These are phyloP conservation scores for Octodon degus DNA, from an alignment of 2,113 vertebrate species.

Conservation along the genomic window DNA sequence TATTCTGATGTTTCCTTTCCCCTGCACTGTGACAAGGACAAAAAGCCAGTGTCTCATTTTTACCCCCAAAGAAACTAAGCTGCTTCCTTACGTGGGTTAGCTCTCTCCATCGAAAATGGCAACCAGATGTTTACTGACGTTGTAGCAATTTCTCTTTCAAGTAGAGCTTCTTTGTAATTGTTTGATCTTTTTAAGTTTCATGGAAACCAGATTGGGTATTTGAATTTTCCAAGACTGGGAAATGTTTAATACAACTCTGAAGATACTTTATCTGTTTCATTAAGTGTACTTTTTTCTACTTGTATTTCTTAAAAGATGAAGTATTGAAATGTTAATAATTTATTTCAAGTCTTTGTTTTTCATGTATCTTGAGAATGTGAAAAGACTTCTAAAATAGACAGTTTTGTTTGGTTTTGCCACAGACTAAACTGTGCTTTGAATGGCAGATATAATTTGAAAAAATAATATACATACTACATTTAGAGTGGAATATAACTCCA, in stretches of 20 bases:
- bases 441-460: slow-evolving; percentile 61
- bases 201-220: slow-evolving; percentile 80
- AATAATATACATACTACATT: slow-evolving; percentile 37
- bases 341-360: slow-evolving; percentile 56
- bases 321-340: slow-evolving; percentile 44
- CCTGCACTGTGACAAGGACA: slow-evolving; percentile 82
- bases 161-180: slow-evolving; percentile 79
- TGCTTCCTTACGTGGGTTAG: slow-evolving; percentile 87
- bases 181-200: slow-evolving; percentile 84
- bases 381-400: slow-evolving; percentile 24
- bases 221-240: slow-evolving; percentile 63
- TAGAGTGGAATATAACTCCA: slow-evolving; percentile 30
- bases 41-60: slow-evolving; percentile 85
- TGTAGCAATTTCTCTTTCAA: slow-evolving; percentile 79
- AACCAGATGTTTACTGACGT: slow-evolving; percentile 91
- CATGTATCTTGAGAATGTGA: slow-evolving; percentile 47
- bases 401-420: slow-evolving; percentile 53
- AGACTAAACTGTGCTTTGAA: slow-evolving; percentile 55
- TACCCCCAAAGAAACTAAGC: slow-evolving; percentile 85
- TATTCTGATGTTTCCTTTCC: slow-evolving; percentile 85
- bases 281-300: slow-evolving; percentile 46
- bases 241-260: slow-evolving; percentile 62
- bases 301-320: neutral
- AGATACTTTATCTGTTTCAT: slow-evolving; percentile 52
- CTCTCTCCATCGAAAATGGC: slow-evolving; percentile 87